phyloP scores from a whole-genome alignment of 2,113 vertebrate genomes.

The Trinectes maculatus region DNA sequence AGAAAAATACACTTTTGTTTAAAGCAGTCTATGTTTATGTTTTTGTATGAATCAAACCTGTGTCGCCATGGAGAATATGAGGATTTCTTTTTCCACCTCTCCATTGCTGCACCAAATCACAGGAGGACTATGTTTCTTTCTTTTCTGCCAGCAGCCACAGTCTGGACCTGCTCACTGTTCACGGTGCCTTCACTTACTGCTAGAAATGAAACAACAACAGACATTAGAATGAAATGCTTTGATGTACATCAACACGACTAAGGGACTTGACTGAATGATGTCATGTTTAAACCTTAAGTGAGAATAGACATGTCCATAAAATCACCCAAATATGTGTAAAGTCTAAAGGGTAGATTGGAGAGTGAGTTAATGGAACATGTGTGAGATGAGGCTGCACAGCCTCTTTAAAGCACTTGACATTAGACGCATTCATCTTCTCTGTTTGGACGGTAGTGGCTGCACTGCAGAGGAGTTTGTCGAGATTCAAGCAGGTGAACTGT shows the following conservation, averaged over 20 bases:
- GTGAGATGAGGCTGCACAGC: slow-evolving; percentile 27
- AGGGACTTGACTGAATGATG: neutral
- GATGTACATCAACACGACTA: neutral
- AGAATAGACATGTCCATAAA: neutral
- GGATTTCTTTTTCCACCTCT: slow-evolving; percentile 1
- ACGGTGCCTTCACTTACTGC: neutral
- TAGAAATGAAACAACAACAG: neutral
- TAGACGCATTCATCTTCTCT: slow-evolving; percentile 31
- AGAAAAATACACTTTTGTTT: neutral
- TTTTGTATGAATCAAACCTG: slow-evolving; percentile 8
- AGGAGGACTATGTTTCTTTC: slow-evolving; percentile 15
- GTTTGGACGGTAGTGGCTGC: neutral
- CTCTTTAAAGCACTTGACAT: slow-evolving; percentile 41
- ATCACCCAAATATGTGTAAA: slow-evolving; percentile 19
- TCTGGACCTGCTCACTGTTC: slow-evolving; percentile 21
- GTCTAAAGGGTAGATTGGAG: slow-evolving; percentile 4
- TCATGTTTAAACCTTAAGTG: neutral
- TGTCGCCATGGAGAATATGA: slow-evolving; percentile 13
- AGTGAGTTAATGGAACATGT: slow-evolving; percentile 25
- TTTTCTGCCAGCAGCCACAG: slow-evolving; percentile 29
- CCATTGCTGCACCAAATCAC: slow-evolving; percentile 9
- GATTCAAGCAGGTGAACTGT: too few species aligned
- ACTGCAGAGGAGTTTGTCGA: neutral
- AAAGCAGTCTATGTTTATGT: neutral
- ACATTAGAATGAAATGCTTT: neutral